phyloP scores from a whole-genome alignment of 1,140 invertebrate species.

The Aphelinus certus region DNA sequence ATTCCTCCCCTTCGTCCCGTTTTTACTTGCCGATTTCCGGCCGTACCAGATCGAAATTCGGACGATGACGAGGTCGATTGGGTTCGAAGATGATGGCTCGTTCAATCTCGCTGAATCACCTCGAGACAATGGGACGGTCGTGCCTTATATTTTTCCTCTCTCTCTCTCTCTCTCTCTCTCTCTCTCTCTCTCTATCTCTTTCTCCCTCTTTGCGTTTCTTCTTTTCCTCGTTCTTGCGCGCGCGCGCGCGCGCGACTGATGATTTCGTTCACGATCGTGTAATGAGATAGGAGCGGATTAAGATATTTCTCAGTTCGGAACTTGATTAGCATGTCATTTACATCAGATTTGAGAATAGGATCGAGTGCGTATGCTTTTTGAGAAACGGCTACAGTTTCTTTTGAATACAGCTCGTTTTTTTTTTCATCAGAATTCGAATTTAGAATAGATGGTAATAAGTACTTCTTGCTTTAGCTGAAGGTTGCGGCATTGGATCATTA shows the following conservation, averaged over 20 bases:
- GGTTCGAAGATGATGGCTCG: conserved; percentile 9
- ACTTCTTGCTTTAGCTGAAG: too few species aligned
- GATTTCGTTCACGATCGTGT: conserved; percentile 27
- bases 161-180: background rate
- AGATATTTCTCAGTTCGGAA: background rate
- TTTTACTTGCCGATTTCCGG: too few species aligned
- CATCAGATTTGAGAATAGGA: conserved; percentile 13
- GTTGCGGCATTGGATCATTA: too few species aligned
- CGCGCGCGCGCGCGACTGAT: background rate
- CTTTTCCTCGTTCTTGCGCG: background rate
- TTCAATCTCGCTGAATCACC: conserved; percentile 34
- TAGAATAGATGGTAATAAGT: too few species aligned
- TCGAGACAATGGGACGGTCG: conserved; percentile 19
- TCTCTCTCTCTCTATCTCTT: background rate
- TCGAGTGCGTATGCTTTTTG: background rate
- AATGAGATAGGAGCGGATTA: conserved; percentile 4
- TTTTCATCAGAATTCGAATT: too few species aligned
- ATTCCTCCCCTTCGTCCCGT: too few species aligned
- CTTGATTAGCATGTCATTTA: conserved; percentile 26
- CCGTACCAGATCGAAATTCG: background rate
- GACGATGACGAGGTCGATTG: background rate
- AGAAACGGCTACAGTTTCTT: background rate
- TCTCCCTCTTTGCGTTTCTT: background rate
- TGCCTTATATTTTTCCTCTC: background rate
- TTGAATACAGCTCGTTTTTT: background rate